These are phyloP conservation scores for Drosophila obscura DNA, from an alignment of 1,140 invertebrate species.

Conservation along the genomic window DNA sequence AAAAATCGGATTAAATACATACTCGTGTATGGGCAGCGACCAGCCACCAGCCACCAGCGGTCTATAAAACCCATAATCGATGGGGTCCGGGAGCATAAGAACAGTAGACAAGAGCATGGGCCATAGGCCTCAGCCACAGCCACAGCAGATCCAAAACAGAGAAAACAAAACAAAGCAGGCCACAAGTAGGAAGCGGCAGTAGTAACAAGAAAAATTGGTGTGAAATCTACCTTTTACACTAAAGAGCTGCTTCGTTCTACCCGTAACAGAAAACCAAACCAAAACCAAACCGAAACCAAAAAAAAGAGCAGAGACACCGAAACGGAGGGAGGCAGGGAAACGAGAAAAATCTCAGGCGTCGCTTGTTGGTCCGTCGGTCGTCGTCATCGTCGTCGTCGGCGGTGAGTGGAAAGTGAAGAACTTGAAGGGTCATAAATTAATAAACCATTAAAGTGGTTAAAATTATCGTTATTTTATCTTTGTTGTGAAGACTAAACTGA, in stretches of 20 bases:
- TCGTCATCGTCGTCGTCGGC: constrained; percentile 33
- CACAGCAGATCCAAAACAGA: neutral
- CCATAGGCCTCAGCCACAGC: neutral
- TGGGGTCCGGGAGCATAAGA: constrained; percentile 64
- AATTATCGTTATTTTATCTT: constrained; percentile 83
- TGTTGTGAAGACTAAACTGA: constrained; percentile 83
- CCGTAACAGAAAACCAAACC: constrained; percentile 30
- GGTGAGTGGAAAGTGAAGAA: constrained; percentile 81
- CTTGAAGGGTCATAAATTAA: constrained; percentile 84
- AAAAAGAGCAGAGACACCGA: constrained; percentile 29
- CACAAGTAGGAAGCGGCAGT: constrained; percentile 56
- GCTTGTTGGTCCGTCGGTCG: too few species aligned
- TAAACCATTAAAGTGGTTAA: constrained; percentile 84
- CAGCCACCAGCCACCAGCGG: constrained; percentile 48
- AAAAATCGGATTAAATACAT: constrained; percentile 82
- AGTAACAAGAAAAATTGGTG: constrained; percentile 73
- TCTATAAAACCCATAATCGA: constrained; percentile 77
- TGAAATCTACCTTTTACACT: constrained; percentile 63
- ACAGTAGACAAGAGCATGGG: constrained; percentile 40
- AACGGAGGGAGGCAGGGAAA: constrained; percentile 26
- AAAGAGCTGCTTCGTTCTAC: constrained; percentile 7
- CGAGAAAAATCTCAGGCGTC: constrained; percentile 64
- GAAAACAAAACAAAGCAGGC: constrained; percentile 21
- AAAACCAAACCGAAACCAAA: neutral
- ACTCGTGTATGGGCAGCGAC: neutral